Conservation (phyloP, 1,140 invertebrate species). For the Gerris buenoi region DNA sequence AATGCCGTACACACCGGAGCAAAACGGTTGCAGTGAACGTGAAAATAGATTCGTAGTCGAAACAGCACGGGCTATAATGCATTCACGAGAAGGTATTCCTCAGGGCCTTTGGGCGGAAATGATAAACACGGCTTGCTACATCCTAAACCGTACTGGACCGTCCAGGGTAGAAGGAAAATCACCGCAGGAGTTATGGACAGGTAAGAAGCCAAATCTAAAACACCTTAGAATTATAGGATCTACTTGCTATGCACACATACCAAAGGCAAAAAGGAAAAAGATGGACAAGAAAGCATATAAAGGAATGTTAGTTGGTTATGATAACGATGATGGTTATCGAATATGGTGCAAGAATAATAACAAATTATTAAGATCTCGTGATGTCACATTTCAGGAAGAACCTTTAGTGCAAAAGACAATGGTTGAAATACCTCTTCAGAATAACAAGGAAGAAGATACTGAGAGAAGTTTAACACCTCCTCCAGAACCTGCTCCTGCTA, state of each 20-base stretch:
- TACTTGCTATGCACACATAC: background rate
- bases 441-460: too few species aligned
- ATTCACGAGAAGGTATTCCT: background rate
- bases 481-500: too few species aligned
- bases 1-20: conserved; percentile 12
- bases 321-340: conserved; percentile 12
- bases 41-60: background rate
- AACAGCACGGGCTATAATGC: background rate
- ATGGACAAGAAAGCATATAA: too few species aligned
- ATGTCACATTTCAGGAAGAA: conserved; percentile 14
- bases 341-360: conserved; percentile 6
- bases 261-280: background rate
- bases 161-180: background rate
- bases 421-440: too few species aligned
- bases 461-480: too few species aligned
- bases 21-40: conserved; percentile 10
- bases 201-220: background rate
- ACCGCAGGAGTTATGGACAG: background rate
- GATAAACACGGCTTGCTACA: background rate
- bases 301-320: conserved; percentile 10
- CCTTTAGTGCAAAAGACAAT: background rate
- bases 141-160: background rate
- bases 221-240: background rate
- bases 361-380: conserved; percentile 7
- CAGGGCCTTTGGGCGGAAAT: background rate